Base-by-base conservation (phyloP, 2,113 vertebrate species). In the Sinocyclocheilus anshuiensis region DNA sequence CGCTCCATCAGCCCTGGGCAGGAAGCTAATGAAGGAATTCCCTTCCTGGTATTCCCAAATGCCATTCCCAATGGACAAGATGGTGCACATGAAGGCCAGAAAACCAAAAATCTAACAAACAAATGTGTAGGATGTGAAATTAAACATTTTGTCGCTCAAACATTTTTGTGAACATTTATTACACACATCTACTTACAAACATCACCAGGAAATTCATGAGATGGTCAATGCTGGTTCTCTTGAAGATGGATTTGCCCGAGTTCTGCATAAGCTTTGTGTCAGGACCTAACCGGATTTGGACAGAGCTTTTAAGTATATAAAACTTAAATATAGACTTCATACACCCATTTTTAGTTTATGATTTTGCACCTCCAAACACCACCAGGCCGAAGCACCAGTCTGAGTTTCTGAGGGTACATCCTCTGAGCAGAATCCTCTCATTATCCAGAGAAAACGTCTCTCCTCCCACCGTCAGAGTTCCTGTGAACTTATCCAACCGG, bases 191-290 rank as follows among this genome's bases (percentile, higher is more conserved):
- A 94, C 95, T 94, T 88, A 96, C 97, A 95, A 93, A 97, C 86
- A 98, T 39, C 85, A 99, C 98, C 81, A 98, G 93, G 78, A 96
- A 77, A 26, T 99, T 98, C 97, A 98, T 96, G 84, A 99, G 94
- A 11, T 92, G 94, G 87, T 99, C 98, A 0, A 98, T 96, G 83
- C 95, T 96, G 0, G 97, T 99, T 63, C 96, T 90, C 90, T 99
- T 99, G 90, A 99, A 97, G 3, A 89, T 90, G 2, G 94, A 93
- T 91, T 93, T 97, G n/a, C 97, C 98, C 1, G 96, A 95, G 92
- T 99, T 99, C 93, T 99, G 97, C 97, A 99, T 99, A 86, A 99
- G 93, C 88, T 99, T 99, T 0, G 97, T 97, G 90, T 99, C 97
- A 42, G 96, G 96, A 83, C 98, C 98, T 97, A 87, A 45, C 16